Evolutionary conservation across 2,888 invertebrate genomes (phyloP), one percentile per base, ranked within the genome.

Genomic region (Erpobdella octoculata): DNA sequence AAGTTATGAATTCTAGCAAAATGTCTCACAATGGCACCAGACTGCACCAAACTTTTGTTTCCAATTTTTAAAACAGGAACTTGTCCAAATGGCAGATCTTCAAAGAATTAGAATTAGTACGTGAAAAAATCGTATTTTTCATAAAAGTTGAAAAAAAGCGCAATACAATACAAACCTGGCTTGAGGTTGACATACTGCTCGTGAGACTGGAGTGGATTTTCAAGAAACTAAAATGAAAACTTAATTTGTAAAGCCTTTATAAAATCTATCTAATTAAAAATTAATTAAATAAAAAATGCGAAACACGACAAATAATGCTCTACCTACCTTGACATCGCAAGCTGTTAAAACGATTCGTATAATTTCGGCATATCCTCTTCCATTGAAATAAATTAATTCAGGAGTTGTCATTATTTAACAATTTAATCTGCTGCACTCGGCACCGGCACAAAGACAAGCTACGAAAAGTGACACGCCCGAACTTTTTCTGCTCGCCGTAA

Each of bases 301-400:
- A 53, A 15, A 21, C 6, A 53, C n/a, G n/a, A n/a, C n/a, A n/a
- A n/a, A n/a, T n/a, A n/a, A n/a, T n/a, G n/a, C n/a, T n/a, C n/a
- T n/a, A n/a, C 2, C 28, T 35, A 71, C 71, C 38, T 61, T 37
- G 35, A 72, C 38, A 6, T 41, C 62, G 4, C 67, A 48, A 9
- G 69, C 72, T 5, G 72, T 31, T 18, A 72, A 46, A 4, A 59
- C 35, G 6, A 72, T 2, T 41, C 72, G 53, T 18, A 69, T 35
- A 12, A 72, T 38, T 33, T 72, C 72, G 5, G 21, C 72, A 15
- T 15, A 35, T 12, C 72, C 72, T 38, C 72, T 67, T 21, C 72
- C 72, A 62, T 72, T 61, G 37, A 72, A 72, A 41, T 72, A 72
- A 6, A 37, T 9, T 12, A 72, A 41, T 21, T 72, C 71, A n/a